phyloP scores from a whole-genome alignment of 2,888 invertebrate species.

The Tholera decimalis region DNA sequence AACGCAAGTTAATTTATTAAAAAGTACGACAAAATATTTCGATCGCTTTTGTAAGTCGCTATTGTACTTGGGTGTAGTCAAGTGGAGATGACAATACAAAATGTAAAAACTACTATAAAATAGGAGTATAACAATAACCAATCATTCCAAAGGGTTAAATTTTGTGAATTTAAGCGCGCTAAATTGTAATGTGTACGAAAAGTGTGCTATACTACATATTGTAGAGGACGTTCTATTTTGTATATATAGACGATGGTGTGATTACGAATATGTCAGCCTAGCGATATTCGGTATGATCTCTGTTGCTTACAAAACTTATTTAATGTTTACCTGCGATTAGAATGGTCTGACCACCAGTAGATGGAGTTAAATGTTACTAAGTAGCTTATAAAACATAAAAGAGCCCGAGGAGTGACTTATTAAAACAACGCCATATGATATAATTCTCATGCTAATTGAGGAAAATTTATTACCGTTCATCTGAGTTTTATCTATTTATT shows the following conservation, averaged over 20 bases:
- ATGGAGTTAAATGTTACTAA: background rate
- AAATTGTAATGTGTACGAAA: slow-evolving; percentile 47
- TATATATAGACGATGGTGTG: slow-evolving; percentile 72
- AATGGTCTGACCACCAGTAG: slow-evolving; percentile 50
- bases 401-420: background rate
- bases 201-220: slow-evolving; percentile 66
- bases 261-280: slow-evolving; percentile 44
- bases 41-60: slow-evolving; percentile 34
- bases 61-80: slow-evolving; percentile 59
- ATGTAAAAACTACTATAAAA: slow-evolving; percentile 48
- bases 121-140: slow-evolving; percentile 53
- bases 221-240: slow-evolving; percentile 64
- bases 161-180: slow-evolving; percentile 51
- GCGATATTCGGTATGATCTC: slow-evolving; percentile 62
- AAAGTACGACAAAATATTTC: slow-evolving; percentile 33
- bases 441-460: slow-evolving; percentile 6
- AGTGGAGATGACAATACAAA: slow-evolving; percentile 46
- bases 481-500: slow-evolving; percentile 14
- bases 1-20: slow-evolving; percentile 33
- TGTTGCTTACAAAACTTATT: slow-evolving; percentile 61
- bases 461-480: slow-evolving; percentile 3
- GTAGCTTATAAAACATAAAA: background rate
- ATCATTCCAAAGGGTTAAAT: slow-evolving; percentile 60
- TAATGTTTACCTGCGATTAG: slow-evolving; percentile 46
- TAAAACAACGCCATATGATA: slow-evolving; percentile 25